These are phyloP conservation scores for Apolygus lucorum DNA, from an alignment of 1,140 invertebrate species.

Conservation along the genomic window DNA sequence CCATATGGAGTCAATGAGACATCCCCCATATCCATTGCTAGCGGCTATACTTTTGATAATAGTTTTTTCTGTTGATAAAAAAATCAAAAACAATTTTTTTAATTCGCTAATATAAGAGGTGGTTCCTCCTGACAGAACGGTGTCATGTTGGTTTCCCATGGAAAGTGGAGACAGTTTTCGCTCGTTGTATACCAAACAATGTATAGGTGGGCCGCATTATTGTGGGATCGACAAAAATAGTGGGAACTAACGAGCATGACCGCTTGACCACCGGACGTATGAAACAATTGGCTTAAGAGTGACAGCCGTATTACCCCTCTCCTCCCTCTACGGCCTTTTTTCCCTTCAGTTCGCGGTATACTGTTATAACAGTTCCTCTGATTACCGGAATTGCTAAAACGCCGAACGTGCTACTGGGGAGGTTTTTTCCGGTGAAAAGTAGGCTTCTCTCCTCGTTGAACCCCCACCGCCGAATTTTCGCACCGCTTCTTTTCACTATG, in stretches of 20 bases:
- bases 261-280: not conserved
- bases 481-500: not conserved
- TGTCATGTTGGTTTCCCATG: not conserved
- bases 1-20: too few species aligned
- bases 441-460: not conserved
- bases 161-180: not conserved
- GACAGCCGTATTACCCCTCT: not conserved
- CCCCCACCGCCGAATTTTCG: not conserved
- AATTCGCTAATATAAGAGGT: too few species aligned
- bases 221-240: not conserved
- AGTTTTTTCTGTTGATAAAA: too few species aligned
- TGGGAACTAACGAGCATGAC: not conserved
- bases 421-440: not conserved
- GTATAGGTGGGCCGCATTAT: not conserved
- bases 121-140: too few species aligned
- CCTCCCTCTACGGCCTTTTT: not conserved
- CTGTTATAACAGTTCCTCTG: not conserved
- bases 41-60: too few species aligned
- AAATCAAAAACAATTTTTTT: too few species aligned
- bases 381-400: not conserved
- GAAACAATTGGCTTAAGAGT: not conserved
- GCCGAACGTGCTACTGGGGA: not conserved
- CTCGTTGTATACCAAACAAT: not conserved
- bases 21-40: too few species aligned
- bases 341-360: not conserved